Percentiles rank a stretch among this genome's conserved stretches.
Evolutionary conservation across 1,140 invertebrate genomes (phyloP).

Genomic region (Matsumurasca onukii): DNA sequence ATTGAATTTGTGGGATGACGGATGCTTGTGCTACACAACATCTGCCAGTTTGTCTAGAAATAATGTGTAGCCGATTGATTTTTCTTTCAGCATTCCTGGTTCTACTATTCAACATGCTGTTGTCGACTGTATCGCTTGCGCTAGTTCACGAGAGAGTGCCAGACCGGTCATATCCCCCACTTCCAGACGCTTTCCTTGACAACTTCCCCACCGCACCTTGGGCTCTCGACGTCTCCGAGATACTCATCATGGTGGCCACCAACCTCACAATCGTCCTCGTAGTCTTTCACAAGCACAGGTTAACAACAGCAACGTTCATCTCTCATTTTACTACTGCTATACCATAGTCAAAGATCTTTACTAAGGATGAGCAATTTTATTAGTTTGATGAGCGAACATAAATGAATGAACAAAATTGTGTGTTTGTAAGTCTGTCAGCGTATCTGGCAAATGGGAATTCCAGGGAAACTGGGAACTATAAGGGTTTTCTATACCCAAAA

Average conservation of each 20-base stretch:
- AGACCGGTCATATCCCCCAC: constrained; percentile 67
- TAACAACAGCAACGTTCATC: constrained; percentile 30
- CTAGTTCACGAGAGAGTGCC: constrained; percentile 84
- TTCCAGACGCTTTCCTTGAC: constrained; percentile 81
- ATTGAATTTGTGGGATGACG: too few relatives aligned
- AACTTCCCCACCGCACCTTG: constrained; percentile 66
- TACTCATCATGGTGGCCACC: constrained; percentile 79
- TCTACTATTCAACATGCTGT: constrained; percentile 60
- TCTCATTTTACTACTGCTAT: too few relatives aligned
- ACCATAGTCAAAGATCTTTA: too few relatives aligned
- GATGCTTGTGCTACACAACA: too few relatives aligned
- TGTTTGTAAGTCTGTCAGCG: too few relatives aligned
- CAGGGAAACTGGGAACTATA: too few relatives aligned
- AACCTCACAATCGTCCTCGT: constrained; percentile 71
- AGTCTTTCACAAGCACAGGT: constrained; percentile 82
- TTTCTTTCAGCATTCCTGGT: constrained; percentile 62
- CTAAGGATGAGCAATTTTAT: too few relatives aligned
- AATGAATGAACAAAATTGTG: too few relatives aligned
- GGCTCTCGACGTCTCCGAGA: constrained; percentile 81
- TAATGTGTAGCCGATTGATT: constrained; percentile 29
- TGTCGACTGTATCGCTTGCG: constrained; percentile 70
- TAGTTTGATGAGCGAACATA: too few relatives aligned
- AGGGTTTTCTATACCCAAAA: too few relatives aligned
- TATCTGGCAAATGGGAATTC: too few relatives aligned
- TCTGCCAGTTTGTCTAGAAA: too few relatives aligned